A percentile compares a stretch with the other conserved stretches of the same genome.
Conservation (phyloP, 2,113 vertebrate species). For the Lucifuga dentata region DNA sequence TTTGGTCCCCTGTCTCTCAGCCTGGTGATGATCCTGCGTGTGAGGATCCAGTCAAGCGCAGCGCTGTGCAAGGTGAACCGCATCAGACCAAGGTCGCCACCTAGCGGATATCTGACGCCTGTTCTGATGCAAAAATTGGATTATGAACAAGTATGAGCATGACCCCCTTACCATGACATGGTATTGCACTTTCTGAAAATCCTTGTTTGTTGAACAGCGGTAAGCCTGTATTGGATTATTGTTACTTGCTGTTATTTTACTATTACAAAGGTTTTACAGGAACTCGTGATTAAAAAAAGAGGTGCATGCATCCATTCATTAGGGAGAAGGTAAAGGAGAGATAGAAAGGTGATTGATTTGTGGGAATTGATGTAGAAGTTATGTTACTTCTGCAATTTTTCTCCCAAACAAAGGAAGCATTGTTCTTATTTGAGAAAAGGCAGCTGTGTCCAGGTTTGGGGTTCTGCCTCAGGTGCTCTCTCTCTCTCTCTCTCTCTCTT, state of each 20-base stretch:
- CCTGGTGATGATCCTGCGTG: conserved; percentile 58
- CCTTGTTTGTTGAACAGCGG: conserved; percentile 19
- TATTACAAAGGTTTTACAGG: conserved; percentile 50
- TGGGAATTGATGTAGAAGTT: conserved; percentile 16
- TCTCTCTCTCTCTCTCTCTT: conserved; percentile 34
- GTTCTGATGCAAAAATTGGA: conserved; percentile 61
- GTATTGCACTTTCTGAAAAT: conserved; percentile 63
- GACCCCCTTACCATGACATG: conserved; percentile 60
- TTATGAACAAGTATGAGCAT: conserved; percentile 68
- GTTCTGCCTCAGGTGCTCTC: conserved; percentile 42
- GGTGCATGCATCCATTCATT: conserved; percentile 9
- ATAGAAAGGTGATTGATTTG: conserved; percentile 20
- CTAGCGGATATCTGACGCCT: conserved; percentile 64
- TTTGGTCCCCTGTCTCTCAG: conserved; percentile 29
- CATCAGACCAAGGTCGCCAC: conserved; percentile 72
- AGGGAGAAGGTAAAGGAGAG: background rate
- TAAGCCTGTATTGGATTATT: conserved; percentile 54
- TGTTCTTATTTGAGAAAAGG: conserved; percentile 51
- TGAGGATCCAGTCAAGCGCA: conserved; percentile 52
- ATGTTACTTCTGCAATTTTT: conserved; percentile 25
- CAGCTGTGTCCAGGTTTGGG: conserved; percentile 67
- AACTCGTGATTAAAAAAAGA: conserved; percentile 47
- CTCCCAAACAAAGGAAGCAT: conserved; percentile 54
- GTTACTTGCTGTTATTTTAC: conserved; percentile 50
- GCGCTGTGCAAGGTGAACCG: conserved; percentile 45